A percentile compares a stretch with the other conserved stretches of the same genome.
These are phyloP conservation scores for Phytoseiulus persimilis DNA, from an alignment of 2,888 invertebrate genomes.

Conservation along the genomic window DNA sequence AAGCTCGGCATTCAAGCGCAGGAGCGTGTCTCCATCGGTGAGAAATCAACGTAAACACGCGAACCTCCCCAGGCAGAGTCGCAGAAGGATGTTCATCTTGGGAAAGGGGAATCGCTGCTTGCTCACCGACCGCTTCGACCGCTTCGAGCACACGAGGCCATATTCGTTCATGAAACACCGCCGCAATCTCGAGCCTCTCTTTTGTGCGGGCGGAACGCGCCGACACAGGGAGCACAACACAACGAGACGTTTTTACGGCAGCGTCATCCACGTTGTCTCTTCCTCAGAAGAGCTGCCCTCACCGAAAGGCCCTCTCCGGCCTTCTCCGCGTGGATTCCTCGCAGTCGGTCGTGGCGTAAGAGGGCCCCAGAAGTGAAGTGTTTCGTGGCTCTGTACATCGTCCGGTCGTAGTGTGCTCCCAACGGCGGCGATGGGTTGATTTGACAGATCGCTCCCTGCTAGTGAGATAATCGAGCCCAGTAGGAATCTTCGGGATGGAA, in stretches of 20 bases:
- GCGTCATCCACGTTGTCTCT: background rate
- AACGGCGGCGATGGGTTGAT: background rate
- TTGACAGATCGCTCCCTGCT: background rate
- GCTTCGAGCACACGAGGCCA: no score
- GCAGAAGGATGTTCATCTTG: no score
- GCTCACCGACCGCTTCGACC: no score
- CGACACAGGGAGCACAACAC: background rate
- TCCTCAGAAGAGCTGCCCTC: background rate
- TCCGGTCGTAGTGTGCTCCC: background rate
- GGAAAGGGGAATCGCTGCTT: no score
- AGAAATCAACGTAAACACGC: no score
- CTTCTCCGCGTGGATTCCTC: background rate
- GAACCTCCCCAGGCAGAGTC: no score
- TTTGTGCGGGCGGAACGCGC: background rate
- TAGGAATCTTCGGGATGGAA: background rate
- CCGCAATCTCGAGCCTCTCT: background rate
- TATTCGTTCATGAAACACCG: no score
- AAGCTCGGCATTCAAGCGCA: no score
- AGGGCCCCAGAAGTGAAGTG: slow-evolving; percentile 5
- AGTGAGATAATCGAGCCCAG: background rate
- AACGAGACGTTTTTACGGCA: background rate
- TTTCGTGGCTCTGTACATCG: background rate
- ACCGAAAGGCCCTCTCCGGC: background rate
- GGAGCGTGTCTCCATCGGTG: no score
- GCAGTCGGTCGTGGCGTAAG: background rate